Conservation (phyloP, 2,888 invertebrate genomes). For the Metopia argyrocephala region DNA sequence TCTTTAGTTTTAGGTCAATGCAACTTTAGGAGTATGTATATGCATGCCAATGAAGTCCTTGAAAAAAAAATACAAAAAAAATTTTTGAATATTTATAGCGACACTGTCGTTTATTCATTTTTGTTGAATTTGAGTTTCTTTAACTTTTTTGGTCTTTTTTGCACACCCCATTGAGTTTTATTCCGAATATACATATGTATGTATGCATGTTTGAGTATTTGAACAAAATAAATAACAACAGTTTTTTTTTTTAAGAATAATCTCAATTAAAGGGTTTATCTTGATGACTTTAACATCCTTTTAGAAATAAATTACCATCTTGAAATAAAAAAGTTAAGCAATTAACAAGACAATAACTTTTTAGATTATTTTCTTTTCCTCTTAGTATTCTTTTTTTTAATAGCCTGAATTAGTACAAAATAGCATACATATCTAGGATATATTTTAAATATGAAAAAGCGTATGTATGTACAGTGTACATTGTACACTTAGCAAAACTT, state of each 20-base stretch:
- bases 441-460: no score
- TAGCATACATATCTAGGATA: no score
- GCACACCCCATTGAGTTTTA: not conserved
- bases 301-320: conserved; percentile 65
- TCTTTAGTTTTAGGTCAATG: conserved; percentile 21
- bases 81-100: not conserved
- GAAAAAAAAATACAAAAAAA: conserved; percentile 17
- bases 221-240: no score
- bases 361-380: conserved; percentile 40
- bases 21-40: no score
- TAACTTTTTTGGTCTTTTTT: not conserved
- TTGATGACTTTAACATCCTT: conserved; percentile 62
- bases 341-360: conserved; percentile 76
- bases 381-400: not conserved
- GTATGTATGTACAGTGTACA: no score
- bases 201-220: not conserved
- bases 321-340: conserved; percentile 76
- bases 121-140: not conserved
- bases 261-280: conserved; percentile 52
- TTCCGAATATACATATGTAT: not conserved
- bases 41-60: conserved; percentile 7
- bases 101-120: conserved; percentile 3
- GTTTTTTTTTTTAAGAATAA: conserved; percentile 34
- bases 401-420: no score
- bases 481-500: no score